Evolutionary conservation across 2,113 vertebrate genomes (phyloP).

Genomic region (Narcine bancroftii): DNA sequence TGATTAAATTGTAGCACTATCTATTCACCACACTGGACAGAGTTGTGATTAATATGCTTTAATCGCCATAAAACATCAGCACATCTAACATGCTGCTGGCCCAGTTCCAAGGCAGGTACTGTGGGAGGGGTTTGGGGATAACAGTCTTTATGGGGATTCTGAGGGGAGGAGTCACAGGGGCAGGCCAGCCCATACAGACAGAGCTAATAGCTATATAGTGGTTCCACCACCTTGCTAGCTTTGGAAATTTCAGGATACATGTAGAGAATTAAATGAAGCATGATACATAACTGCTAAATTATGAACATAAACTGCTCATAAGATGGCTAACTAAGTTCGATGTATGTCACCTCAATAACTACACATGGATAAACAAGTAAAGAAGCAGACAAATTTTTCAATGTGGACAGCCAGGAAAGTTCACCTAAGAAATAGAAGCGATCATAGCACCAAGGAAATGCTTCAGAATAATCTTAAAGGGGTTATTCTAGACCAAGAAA

Average conservation of each 20-base stretch:
- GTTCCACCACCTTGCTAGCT: background rate
- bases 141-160: too few species aligned
- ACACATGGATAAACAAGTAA: background rate
- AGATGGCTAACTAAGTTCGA: background rate
- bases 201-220: too few species aligned
- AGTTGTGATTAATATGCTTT: too few species aligned
- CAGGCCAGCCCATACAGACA: too few species aligned
- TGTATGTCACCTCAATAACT: background rate
- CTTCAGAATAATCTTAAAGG: background rate
- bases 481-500: background rate
- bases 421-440: background rate
- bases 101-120: too few species aligned
- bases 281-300: background rate
- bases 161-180: too few species aligned
- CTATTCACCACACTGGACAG: too few species aligned
- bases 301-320: background rate
- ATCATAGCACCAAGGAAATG: background rate
- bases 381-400: background rate
- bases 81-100: too few species aligned
- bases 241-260: background rate
- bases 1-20: too few species aligned
- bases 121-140: too few species aligned
- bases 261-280: background rate
- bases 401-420: background rate
- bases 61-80: too few species aligned